A percentile compares a stretch with the other conserved stretches of the same genome.
Evolutionary conservation across 2,113 vertebrate genomes (phyloP).

Genomic region (Dryoscopus gambensis): DNA sequence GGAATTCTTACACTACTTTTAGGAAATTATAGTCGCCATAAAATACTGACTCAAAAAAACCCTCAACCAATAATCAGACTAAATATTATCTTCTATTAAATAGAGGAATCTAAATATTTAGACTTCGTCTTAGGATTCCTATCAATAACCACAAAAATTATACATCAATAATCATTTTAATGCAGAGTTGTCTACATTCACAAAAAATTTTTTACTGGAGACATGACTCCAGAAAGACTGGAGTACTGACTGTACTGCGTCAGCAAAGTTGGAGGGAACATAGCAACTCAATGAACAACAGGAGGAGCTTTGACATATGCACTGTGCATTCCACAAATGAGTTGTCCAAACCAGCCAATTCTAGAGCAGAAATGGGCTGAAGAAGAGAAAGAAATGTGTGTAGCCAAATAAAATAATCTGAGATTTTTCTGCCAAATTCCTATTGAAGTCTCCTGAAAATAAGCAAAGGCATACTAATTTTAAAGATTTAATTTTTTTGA

Average conservation of each 20-base stretch:
- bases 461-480: not conserved
- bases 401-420: not conserved
- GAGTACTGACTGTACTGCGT: not conserved
- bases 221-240: not conserved
- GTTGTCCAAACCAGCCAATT: not conserved
- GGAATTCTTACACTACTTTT: not conserved
- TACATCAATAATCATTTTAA: not conserved
- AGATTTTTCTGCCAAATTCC: not conserved
- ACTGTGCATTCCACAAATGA: not conserved
- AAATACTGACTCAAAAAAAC: not conserved
- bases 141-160: not conserved
- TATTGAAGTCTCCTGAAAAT: not conserved
- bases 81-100: not conserved
- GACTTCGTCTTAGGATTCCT: not conserved
- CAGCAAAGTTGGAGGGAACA: not conserved
- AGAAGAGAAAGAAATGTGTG: not conserved
- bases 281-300: not conserved
- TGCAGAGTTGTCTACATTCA: not conserved
- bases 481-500: not conserved
- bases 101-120: not conserved
- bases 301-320: not conserved
- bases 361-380: not conserved
- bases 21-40: rapidly evolving
- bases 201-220: not conserved
- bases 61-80: not conserved